phyloP scores from a whole-genome alignment of 1,140 invertebrate genomes.

The Solenopsis invicta region DNA sequence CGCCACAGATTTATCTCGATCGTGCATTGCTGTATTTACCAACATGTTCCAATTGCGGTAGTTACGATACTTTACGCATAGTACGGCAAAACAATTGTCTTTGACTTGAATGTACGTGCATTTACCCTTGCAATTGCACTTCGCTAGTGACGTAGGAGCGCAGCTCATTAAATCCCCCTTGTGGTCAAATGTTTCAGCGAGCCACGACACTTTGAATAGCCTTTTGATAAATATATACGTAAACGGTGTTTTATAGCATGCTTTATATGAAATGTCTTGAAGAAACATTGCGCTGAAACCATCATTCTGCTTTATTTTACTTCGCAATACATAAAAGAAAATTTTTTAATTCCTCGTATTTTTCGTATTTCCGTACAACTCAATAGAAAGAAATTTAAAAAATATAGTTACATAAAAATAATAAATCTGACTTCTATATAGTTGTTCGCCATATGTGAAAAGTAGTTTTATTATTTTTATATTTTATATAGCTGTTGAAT shows the following conservation, averaged over 20 bases:
- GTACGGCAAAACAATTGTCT: constrained; percentile 53
- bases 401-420: background rate
- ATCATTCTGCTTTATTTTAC: background rate
- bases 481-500: too few relatives aligned
- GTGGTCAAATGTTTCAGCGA: constrained; percentile 47
- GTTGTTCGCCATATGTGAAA: background rate
- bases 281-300: background rate
- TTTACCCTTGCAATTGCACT: constrained; percentile 12
- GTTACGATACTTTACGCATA: constrained; percentile 40
- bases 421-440: background rate
- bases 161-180: constrained; percentile 47
- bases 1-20: constrained; percentile 55
- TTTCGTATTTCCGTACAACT: background rate
- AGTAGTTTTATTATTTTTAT: background rate
- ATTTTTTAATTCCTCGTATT: background rate
- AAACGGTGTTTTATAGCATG: background rate
- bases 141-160: constrained; percentile 2
- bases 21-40: constrained; percentile 42
- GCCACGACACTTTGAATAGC: background rate
- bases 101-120: constrained; percentile 34
- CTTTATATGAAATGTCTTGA: constrained; percentile 1
- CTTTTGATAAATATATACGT: constrained; percentile 11
- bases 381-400: background rate
- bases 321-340: background rate
- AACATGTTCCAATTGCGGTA: constrained; percentile 31